phyloP scores from a whole-genome alignment of 1,140 invertebrate genomes.

The Drosophila erecta region DNA sequence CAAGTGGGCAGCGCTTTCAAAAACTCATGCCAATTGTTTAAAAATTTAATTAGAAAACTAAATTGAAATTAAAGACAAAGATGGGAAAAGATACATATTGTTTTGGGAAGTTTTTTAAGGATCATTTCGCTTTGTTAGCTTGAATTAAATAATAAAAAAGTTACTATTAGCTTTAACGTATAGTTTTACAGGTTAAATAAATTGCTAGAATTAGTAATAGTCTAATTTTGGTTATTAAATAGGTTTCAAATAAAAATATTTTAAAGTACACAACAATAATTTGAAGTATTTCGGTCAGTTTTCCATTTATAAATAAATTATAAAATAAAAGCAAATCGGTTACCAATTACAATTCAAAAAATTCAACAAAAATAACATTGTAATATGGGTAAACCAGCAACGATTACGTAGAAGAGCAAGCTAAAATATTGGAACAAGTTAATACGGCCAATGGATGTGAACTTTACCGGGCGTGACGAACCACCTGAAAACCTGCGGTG shows the following conservation, averaged over 20 bases:
- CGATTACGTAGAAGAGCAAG: constrained; percentile 60
- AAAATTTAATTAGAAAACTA: background rate
- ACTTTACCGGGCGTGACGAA: constrained; percentile 82
- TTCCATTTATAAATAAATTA: constrained; percentile 1
- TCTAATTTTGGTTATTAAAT: too few relatives aligned
- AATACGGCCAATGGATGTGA: constrained; percentile 58
- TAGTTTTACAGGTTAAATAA: too few relatives aligned
- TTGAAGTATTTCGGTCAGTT: too few relatives aligned
- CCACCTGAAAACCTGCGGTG: constrained; percentile 79
- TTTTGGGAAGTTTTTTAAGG: too few relatives aligned
- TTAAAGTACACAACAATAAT: too few relatives aligned
- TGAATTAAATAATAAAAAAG: too few relatives aligned
- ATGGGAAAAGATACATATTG: too few relatives aligned
- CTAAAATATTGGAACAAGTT: constrained; percentile 51
- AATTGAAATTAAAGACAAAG: background rate
- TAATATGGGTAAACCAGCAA: constrained; percentile 30
- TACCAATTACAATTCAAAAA: background rate
- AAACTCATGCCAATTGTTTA: constrained; percentile 43
- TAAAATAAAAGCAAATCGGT: background rate
- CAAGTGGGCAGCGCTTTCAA: constrained; percentile 28
- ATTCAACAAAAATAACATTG: constrained; percentile 11
- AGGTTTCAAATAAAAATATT: too few relatives aligned
- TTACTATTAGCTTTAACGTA: too few relatives aligned
- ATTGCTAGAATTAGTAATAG: too few relatives aligned
- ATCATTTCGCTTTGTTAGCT: too few relatives aligned